Evolutionary conservation across 2,797 vertebrate species (phyloP).

Genomic region (Gambelia wislizenii): DNA sequence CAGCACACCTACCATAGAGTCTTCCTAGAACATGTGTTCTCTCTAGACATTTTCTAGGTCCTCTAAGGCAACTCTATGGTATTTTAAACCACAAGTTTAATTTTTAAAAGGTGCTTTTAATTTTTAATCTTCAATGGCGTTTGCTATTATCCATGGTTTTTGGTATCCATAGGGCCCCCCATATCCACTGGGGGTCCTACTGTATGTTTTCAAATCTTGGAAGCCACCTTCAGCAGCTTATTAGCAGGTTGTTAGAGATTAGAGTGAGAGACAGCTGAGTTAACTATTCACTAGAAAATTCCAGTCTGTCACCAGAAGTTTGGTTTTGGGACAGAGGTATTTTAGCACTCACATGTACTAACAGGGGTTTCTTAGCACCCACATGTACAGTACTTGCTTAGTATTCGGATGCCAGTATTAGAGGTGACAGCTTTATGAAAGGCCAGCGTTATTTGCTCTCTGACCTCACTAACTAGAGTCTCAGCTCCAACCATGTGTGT

Average conservation of each 20-base stretch:
- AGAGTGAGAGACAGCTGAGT: not conserved
- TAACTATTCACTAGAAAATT: not conserved
- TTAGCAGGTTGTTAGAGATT: not conserved
- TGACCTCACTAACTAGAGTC: not conserved
- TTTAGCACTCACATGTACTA: not conserved
- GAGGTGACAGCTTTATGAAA: not conserved
- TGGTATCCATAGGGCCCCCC: too few relatives aligned
- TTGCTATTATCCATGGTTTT: too few relatives aligned
- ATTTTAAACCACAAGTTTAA: too few relatives aligned
- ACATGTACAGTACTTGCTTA: not conserved
- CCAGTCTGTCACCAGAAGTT: not conserved
- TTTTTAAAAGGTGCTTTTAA: too few relatives aligned
- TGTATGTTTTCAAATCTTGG: not conserved
- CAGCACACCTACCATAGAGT: too few relatives aligned
- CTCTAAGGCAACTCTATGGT: too few relatives aligned
- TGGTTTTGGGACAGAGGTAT: not conserved
- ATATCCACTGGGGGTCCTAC: too few relatives aligned
- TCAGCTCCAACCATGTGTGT: not conserved
- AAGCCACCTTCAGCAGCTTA: not conserved
- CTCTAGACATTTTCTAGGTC: too few relatives aligned
- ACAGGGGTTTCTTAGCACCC: not conserved
- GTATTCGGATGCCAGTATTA: not conserved
- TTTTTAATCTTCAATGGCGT: too few relatives aligned
- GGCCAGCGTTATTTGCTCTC: not conserved
- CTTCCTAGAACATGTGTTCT: too few relatives aligned